phyloP scores from a whole-genome alignment of 2,888 invertebrate genomes.

The Steinernema carpocapsae region DNA sequence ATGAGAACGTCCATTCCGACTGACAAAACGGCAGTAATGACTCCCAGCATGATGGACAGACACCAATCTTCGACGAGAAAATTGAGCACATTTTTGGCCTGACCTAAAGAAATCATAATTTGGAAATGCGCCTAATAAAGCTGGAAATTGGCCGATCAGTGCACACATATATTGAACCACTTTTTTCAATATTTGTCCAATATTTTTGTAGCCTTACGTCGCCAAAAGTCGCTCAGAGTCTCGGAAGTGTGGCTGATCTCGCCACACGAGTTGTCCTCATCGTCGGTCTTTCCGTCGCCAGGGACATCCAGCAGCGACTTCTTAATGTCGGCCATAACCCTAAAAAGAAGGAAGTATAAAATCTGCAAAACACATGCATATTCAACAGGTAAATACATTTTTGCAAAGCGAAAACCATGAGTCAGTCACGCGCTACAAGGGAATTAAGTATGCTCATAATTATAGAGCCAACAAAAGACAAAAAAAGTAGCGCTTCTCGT shows the following conservation, averaged over 20 bases:
- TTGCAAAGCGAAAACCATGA: too few species aligned
- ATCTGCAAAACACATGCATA: constrained; percentile 7
- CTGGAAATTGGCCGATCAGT: not conserved
- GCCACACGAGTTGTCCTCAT: constrained; percentile 45
- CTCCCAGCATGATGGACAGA: constrained; percentile 52
- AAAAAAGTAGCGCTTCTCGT: too few species aligned
- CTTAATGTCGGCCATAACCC: constrained; percentile 59
- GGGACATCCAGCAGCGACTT: constrained; percentile 53
- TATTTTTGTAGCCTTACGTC: constrained; percentile 42
- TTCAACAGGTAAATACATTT: not conserved
- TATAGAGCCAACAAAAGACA: too few species aligned
- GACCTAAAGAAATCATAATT: constrained; percentile 44
- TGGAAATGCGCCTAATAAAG: not conserved
- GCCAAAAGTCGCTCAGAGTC: constrained; percentile 54
- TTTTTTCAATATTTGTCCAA: too few species aligned
- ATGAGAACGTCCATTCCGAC: constrained; percentile 61
- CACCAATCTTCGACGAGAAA: constrained; percentile 60
- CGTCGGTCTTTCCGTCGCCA: constrained; percentile 46
- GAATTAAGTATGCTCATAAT: too few species aligned
- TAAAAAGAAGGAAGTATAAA: constrained; percentile 43
- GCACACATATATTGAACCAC: not conserved
- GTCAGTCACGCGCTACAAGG: too few species aligned
- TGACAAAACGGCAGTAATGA: constrained; percentile 56
- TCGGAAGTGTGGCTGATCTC: constrained; percentile 46
- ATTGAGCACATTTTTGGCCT: constrained; percentile 56